These are phyloP conservation scores for Craniophora ligustri DNA, from an alignment of 2,888 invertebrate genomes.

Conservation along the genomic window DNA sequence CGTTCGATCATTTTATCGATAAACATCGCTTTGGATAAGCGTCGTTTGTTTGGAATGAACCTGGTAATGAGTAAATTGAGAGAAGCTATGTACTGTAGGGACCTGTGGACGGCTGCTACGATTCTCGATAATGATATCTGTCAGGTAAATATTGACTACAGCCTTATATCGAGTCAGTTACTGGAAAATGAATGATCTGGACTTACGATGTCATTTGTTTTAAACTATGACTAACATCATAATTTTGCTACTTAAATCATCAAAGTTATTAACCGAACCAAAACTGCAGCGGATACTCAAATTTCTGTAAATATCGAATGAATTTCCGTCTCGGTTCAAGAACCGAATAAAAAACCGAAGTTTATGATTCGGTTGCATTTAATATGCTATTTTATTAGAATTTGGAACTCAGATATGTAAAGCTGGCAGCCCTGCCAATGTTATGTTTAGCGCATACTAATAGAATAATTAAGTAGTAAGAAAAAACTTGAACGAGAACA, in stretches of 20 bases:
- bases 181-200: neutral
- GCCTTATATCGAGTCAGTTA: neutral
- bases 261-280: neutral
- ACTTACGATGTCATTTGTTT: neutral
- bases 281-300: neutral
- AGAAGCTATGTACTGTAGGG: neutral
- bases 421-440: conserved; percentile 43
- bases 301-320: conserved; percentile 2
- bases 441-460: conserved; percentile 61
- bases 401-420: conserved; percentile 17
- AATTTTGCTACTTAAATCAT: neutral
- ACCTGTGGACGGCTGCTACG: too few species aligned
- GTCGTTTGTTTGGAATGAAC: neutral
- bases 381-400: conserved; percentile 11
- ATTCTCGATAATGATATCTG: too few species aligned
- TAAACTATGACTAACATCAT: neutral
- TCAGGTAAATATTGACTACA: too few species aligned
- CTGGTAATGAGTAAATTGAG: neutral
- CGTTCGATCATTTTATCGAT: neutral
- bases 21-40: neutral
- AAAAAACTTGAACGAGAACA: conserved; percentile 56
- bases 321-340: conserved; percentile 9
- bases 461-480: conserved; percentile 61
- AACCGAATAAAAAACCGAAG: conserved; percentile 6
- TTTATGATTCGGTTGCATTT: conserved; percentile 6